Evolutionary conservation across 1,140 invertebrate species (phyloP), one percentile per base, ranked within the genome.

Genomic region (Archivesica marissinica): DNA sequence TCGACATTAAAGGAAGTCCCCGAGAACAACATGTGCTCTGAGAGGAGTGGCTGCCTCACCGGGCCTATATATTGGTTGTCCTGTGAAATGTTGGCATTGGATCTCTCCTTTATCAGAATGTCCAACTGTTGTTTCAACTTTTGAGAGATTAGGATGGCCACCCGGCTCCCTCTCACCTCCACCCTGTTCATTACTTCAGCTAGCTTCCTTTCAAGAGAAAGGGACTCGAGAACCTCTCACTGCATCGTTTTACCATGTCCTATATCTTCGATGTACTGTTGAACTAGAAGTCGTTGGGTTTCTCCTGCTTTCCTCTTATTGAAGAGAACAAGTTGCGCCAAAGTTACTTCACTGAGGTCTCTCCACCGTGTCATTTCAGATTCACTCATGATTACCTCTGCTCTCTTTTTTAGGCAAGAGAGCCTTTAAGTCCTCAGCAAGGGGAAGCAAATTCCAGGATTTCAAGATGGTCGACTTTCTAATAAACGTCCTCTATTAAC

Each of bases 121-220:
- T 86, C 77, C 2, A 68, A 11, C 0, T 35, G 28, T 50, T 17
- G 17, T 23, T 54, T 83, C 11, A 38, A 50, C 11, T 6, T 15
- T 17, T 64, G 23, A 0, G 70, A 44, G n/a, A 87, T 28, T 11
- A 87, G 30, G 13, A 84, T 50, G 13, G 80, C 28, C 2, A 87
- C 85, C 41, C 38, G 74, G 47, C 79, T 50, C 56, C 61, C 85
- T 56, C 72, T 28, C 0, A 84, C 30, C 41, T 87, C 80, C n/a
- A 84, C 39, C 9, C 85, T 38, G 23, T n/a, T 23, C n/a, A 83
- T n/a, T n/a, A n/a, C n/a, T n/a, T n/a, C n/a, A n/a, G n/a, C n/a
- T n/a, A n/a, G n/a, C n/a, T n/a, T n/a, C 28, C 25, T 64, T 47
- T 83, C 79, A 33, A 87, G 38, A 20, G 79, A 76, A 0, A 87